Base-by-base conservation (phyloP, 2,888 invertebrate species). In the Chydorus sphaericus region DNA sequence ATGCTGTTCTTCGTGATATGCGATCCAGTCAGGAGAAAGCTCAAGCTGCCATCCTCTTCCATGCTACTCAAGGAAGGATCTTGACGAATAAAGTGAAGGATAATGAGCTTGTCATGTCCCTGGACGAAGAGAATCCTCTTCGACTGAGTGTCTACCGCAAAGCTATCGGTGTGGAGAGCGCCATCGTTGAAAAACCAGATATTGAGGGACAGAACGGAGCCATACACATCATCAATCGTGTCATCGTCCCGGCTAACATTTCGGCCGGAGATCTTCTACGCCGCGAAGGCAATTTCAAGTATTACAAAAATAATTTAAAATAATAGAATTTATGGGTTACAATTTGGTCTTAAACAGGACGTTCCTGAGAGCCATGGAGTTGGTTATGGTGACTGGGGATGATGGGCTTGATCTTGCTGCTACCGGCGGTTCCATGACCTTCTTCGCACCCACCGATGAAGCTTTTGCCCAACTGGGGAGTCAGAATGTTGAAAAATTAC, bases 381-480 rank as follows among this genome's bases (percentile, higher is more conserved):
- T 62, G 55, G 66, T 68, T 26, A 63, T 64, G 59, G 61, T 63
- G 50, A 60, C 60, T 1, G 66, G 66, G 33, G 66, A 68, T 0
- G 62, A 65, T 11, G 62, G 63, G 2, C 61, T 68, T 52, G 66
- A 66, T 48, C 61, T 66, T 1, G 29, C 54, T 4, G 31, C 54
- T n/a, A 59, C 60, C 8, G 62, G 61, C 20, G 60, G 62, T n/a
- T 63, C 62, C 58, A 80, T 80, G 66, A 82, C 83, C 1, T 77
- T 83, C 65, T 80, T 83, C 66, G 82, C 82, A 50, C 83, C 82
- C 7, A 77, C 75, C 7, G 81, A 83, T 67, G 73, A 72, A 33
- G 82, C 82, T 2, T 82, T 83, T 65, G 75, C 76, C 61, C 71
- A 30, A 8, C 37, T 55, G 30, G 55, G 55, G 14, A 14, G 23